Conservation (phyloP, 23 tunicate species). For the Trididemnum clinides region DNA sequence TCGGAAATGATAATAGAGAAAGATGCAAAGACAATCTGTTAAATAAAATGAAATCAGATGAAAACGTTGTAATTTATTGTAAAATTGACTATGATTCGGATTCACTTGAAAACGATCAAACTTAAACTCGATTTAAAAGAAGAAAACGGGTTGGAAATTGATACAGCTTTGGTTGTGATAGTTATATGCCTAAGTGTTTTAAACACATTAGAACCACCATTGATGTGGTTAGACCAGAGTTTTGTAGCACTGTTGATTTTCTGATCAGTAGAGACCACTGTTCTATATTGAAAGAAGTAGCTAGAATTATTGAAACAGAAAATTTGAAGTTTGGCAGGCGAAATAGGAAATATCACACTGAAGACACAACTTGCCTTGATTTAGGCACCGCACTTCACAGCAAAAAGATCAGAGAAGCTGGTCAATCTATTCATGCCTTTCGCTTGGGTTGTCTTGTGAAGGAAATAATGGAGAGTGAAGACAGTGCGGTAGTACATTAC, state of each 20-base stretch:
- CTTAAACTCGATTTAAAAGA: no score
- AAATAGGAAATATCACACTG: conserved; percentile 3
- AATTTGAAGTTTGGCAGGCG: background rate
- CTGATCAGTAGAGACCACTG: background rate
- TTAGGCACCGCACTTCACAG: background rate
- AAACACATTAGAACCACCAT: background rate
- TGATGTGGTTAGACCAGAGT: background rate
- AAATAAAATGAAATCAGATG: no score
- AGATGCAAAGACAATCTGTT: background rate
- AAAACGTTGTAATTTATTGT: no score
- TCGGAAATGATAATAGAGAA: background rate
- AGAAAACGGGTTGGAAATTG: no score
- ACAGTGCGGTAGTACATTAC: background rate
- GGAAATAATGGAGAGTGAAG: no score
- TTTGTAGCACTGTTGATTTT: background rate
- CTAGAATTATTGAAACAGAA: background rate
- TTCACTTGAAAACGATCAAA: no score
- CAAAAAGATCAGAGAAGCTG: background rate
- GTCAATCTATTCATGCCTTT: background rate
- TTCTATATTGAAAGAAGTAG: background rate
- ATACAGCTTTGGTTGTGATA: no score
- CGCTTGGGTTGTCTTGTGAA: background rate
- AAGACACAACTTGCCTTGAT: background rate
- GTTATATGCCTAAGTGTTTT: no score
- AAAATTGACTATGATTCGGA: no score